phyloP scores from a whole-genome alignment of 2,888 invertebrate genomes.

The Chrysomela aeneicollis region DNA sequence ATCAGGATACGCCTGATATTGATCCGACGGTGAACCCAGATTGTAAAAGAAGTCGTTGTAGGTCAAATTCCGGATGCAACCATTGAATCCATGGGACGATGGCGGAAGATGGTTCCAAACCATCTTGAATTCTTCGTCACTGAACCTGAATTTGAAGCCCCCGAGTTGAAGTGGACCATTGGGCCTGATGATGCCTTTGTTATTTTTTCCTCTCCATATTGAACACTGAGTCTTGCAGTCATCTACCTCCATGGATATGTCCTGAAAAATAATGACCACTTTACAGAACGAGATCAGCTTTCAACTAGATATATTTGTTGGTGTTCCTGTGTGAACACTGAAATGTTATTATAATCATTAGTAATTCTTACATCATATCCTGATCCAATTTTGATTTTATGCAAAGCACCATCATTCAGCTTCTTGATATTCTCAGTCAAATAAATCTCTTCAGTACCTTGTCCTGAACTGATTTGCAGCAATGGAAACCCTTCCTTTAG shows the following conservation, averaged over 20 bases:
- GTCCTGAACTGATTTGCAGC: slow-evolving; percentile 87
- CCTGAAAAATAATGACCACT: slow-evolving; percentile 54
- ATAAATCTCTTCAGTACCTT: slow-evolving; percentile 77
- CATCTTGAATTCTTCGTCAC: slow-evolving; percentile 67
- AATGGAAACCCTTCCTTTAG: slow-evolving; percentile 83
- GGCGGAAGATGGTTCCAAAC: slow-evolving; percentile 78
- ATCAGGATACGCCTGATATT: slow-evolving; percentile 71
- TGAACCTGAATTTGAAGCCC: slow-evolving; percentile 74
- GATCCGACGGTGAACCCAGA: slow-evolving; percentile 80
- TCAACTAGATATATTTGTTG: no score
- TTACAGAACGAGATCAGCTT: slow-evolving; percentile 3
- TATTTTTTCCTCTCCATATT: slow-evolving; percentile 49
- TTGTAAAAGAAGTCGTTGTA: slow-evolving; percentile 90
- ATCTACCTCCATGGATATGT: slow-evolving; percentile 57
- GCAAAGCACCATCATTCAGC: slow-evolving; percentile 85
- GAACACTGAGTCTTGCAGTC: slow-evolving; percentile 58
- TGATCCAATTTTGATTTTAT: slow-evolving; percentile 83
- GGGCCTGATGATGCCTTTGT: slow-evolving; percentile 63
- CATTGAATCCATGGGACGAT: slow-evolving; percentile 76
- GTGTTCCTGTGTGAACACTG: no score
- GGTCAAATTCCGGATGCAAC: slow-evolving; percentile 91
- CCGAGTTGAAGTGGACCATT: slow-evolving; percentile 91
- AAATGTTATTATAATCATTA: neutral
- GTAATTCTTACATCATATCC: slow-evolving; percentile 55
- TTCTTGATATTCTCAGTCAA: slow-evolving; percentile 66